Evolutionary conservation across 2,888 invertebrate genomes (phyloP).

Genomic region (Scelioninae gen. 1): DNA sequence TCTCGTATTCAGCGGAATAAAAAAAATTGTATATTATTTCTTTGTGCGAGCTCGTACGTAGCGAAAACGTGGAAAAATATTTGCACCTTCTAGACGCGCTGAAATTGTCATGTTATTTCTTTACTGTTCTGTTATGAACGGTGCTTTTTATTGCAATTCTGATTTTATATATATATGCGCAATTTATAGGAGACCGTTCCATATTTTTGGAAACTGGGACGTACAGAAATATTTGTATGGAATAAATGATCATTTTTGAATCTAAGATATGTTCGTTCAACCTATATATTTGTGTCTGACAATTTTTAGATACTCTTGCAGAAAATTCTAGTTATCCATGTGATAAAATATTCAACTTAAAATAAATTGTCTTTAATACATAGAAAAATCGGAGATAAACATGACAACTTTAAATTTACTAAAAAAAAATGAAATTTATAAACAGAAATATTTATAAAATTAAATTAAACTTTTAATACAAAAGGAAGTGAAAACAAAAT

Average conservation of each 20-base stretch:
- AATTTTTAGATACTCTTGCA: background rate
- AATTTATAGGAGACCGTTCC: constrained; percentile 8
- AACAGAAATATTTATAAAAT: no score
- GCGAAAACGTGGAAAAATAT: constrained; percentile 4
- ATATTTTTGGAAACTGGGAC: constrained; percentile 49
- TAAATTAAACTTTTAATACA: no score
- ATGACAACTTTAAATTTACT: no score
- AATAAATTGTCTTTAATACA: no score
- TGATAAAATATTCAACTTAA: no score
- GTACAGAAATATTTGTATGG: constrained; percentile 24
- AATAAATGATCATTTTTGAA: constrained; percentile 14
- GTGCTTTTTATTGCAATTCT: background rate
- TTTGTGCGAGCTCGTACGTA: background rate
- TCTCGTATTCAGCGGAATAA: constrained; percentile 23
- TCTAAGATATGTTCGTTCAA: background rate
- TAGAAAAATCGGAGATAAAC: no score
- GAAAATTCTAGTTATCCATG: no score
- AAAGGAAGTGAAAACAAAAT: no score
- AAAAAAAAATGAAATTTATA: no score
- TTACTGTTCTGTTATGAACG: no score
- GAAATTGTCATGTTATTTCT: background rate
- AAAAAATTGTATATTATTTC: constrained; percentile 14
- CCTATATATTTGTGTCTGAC: background rate
- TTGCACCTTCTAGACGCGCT: background rate
- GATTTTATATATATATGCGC: constrained; percentile 5